Evolutionary conservation across 2,797 vertebrate genomes (phyloP), one percentile per base, ranked within the genome.

Genomic region (Gastrophryne carolinensis): DNA sequence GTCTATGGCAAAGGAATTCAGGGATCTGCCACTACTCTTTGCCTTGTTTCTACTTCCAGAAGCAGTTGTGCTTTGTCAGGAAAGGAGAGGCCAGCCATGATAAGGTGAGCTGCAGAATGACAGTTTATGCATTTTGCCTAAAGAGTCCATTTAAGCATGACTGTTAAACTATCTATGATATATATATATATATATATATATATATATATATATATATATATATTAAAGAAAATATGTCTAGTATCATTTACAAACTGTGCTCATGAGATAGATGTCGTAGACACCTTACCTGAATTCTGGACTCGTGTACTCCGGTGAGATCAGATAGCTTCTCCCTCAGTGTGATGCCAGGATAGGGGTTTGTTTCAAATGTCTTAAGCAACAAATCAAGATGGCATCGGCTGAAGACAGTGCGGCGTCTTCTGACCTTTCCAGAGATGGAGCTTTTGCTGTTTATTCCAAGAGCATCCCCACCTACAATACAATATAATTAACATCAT

Each of bases 311-410:
- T 9, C 84, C 74, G 7, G 79, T 87, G 30, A 84, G 75, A 23
- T 62, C 7, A 24, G 83, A 69, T 34, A 87, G 83, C 34, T 82
- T 66, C 60, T 85, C 84, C 29, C 86, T 79, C 63, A 83, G n/a
- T 4, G 77, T 63, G 41, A 86, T 85, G 29, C 84, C 84, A 1
- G 86, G 86, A 23, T 87, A 86, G 0, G 79, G 83, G 54, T 86
- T 81, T n/a, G 75, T 79, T 69, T 85, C 76, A 80, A 87, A 86
- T 52, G 83, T 77, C 41, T 75, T 79, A 15, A 80, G 73, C 47
- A 87, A 78, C 32, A 87, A 60, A 27, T 82, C 81, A 41, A 83
- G 78, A 60, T 87, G 83, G 2, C 70, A 63, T 29, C 79, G 81
- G 69, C 32, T 85, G 74, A 82, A 87, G 0, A 82, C 81, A 32